Conservation (phyloP, 2,113 vertebrate genomes). For the Phyllopteryx taeniolatus region DNA sequence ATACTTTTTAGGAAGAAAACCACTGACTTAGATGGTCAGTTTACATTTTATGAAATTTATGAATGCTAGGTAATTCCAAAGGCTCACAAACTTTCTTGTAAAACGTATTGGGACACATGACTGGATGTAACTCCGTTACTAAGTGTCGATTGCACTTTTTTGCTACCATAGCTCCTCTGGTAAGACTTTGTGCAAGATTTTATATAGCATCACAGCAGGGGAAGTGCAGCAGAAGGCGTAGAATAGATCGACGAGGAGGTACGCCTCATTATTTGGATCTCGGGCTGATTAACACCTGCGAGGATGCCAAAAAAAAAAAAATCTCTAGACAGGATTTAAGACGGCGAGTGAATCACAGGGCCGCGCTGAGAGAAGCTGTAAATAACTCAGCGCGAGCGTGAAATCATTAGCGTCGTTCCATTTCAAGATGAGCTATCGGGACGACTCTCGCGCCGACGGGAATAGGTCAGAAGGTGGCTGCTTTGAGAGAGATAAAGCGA, state of each 20-base stretch:
- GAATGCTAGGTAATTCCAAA: no score
- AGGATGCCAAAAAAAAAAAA: slow-evolving; percentile 15
- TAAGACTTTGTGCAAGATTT: not conserved
- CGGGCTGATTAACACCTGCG: slow-evolving; percentile 45
- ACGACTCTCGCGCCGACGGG: not conserved
- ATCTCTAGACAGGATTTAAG: slow-evolving; percentile 27
- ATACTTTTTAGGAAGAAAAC: no score
- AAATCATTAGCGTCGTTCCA: slow-evolving; percentile 49
- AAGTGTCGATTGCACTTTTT: not conserved
- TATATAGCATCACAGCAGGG: slow-evolving; percentile 1
- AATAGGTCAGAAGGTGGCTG: slow-evolving; percentile 38
- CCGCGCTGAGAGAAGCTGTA: slow-evolving; percentile 36
- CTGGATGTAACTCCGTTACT: not conserved
- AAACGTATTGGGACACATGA: not conserved
- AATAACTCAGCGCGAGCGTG: slow-evolving; percentile 50
- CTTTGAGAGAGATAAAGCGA: slow-evolving; percentile 36
- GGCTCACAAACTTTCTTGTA: no score
- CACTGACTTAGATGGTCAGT: no score
- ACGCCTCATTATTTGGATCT: slow-evolving; percentile 47
- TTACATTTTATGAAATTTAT: no score
- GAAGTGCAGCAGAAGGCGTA: slow-evolving; percentile 36
- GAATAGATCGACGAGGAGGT: slow-evolving; percentile 33
- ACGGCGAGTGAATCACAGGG: slow-evolving; percentile 41
- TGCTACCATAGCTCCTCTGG: not conserved
- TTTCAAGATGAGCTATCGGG: slow-evolving; percentile 30